phyloP scores from a whole-genome alignment of 2,113 vertebrate genomes.

The Charadrius vociferus region DNA sequence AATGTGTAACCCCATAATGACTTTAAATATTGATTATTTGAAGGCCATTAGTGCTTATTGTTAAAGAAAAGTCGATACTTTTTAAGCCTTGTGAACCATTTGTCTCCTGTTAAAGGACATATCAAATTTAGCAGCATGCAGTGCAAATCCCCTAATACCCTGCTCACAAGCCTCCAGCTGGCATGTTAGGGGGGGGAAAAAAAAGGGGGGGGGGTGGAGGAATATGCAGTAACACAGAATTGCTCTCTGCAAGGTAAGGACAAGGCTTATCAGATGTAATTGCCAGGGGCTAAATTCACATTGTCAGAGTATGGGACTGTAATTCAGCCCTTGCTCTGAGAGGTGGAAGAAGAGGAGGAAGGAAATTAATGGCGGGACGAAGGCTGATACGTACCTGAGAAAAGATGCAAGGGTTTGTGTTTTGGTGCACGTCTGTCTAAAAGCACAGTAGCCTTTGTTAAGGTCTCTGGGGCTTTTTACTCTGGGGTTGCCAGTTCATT shows the following conservation, averaged over 20 bases:
- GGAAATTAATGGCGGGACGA: background rate
- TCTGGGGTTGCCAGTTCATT: background rate
- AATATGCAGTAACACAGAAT: background rate
- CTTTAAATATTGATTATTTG: conserved; percentile 93
- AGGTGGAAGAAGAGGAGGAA: background rate
- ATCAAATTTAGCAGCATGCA: conserved; percentile 88
- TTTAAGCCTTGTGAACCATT: conserved; percentile 89
- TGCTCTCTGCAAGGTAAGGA: conserved; percentile 2
- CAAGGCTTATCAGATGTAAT: background rate
- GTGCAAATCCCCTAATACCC: conserved; percentile 78
- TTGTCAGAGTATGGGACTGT: background rate
- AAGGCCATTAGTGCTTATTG: conserved; percentile 94
- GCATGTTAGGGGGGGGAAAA: background rate
- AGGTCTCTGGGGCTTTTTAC: background rate
- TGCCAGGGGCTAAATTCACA: conserved; percentile 22
- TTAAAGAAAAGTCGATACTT: conserved; percentile 95
- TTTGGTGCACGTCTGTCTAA: background rate
- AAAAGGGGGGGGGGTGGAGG: background rate
- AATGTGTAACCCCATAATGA: conserved; percentile 86
- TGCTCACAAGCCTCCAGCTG: conserved; percentile 46
- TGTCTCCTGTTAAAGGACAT: conserved; percentile 92
- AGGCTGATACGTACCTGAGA: background rate
- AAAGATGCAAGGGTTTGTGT: background rate
- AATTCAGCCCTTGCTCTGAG: background rate
- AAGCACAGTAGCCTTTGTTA: background rate